Base-by-base conservation (phyloP, 2,113 vertebrate genomes). In the Hylia prasina region DNA sequence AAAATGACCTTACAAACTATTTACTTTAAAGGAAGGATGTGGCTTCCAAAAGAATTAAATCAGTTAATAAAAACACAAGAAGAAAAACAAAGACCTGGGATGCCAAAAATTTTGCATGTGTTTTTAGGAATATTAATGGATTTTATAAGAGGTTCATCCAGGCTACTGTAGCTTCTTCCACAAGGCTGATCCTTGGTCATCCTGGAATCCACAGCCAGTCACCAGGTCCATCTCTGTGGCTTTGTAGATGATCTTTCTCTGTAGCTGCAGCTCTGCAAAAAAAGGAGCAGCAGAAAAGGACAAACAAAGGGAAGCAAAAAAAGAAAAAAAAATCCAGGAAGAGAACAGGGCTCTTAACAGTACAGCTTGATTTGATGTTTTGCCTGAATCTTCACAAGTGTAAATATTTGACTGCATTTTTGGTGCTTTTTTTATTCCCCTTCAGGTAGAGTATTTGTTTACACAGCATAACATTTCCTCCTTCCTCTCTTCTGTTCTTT, bases 361-460 rank as follows among this genome's bases (percentile, higher is more conserved):
- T 77, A 45, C 44, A 47, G 81, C 87, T 93, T 96, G 92, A 95
- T 97, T 96, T 97, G 84, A 90, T 94, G 82, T 96, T 97, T 96
- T 95, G 81, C 95, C 78, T 93, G 92, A 93, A 89, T 93, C 87
- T 97, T 93, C 95, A 90, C 70, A 95, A 97, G 90, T 93, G 90
- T 95, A 97, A 97, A 96, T 94, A 96, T 96, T 96, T 96, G 88
- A 72, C 82, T 95, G 85, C 71, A 58, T 70, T 92, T 97, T 96
- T 90, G 76, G 86, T 88, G 86, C 7, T 77, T 92, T 90, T 91
- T 80, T 80, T 73, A 94, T 93, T 92, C 86, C 76, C 96, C 94
- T 94, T 96, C 94, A 97, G 96, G 91, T 94, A 93, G 60, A 92
- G 88, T 95, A 94, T 92, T 95, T 95, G 88, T 97, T 97, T 96